phyloP scores from a whole-genome alignment of 2,888 invertebrate genomes.

The Eulithis testata region DNA sequence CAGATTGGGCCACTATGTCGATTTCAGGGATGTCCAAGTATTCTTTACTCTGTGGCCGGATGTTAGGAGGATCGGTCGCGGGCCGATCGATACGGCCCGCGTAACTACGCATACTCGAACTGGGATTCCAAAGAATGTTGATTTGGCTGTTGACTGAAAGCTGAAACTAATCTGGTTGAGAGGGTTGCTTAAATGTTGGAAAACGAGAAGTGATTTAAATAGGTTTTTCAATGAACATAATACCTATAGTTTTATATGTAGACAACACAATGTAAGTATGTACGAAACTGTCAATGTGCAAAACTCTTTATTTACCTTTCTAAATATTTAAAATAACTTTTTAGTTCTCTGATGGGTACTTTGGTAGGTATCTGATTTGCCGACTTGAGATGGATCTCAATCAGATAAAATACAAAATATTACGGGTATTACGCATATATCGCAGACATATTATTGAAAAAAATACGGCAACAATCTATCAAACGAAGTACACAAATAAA shows the following conservation, averaged over 20 bases:
- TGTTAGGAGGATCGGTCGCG: constrained; percentile 28
- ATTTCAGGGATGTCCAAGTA: constrained; percentile 8
- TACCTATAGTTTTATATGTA: too few relatives aligned
- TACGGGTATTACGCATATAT: too few relatives aligned
- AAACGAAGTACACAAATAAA: neutral
- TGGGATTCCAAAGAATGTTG: constrained; percentile 18
- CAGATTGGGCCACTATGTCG: constrained; percentile 3
- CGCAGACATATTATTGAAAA: too few relatives aligned
- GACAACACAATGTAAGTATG: too few relatives aligned
- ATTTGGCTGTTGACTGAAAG: constrained; percentile 17
- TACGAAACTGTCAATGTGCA: too few relatives aligned
- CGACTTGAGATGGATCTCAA: too few relatives aligned
- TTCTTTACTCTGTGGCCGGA: constrained; percentile 14
- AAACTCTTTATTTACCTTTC: too few relatives aligned
- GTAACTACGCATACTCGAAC: constrained; percentile 28
- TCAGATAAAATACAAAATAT: too few relatives aligned
- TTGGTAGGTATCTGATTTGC: too few relatives aligned
- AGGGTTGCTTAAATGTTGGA: constrained; percentile 9
- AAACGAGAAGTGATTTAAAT: neutral
- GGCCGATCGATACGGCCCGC: constrained; percentile 27
- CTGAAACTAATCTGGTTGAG: constrained; percentile 15
- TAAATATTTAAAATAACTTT: too few relatives aligned
- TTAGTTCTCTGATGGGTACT: too few relatives aligned
- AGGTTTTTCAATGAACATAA: neutral
- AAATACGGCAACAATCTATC: too few relatives aligned